Percentiles rank a stretch among this genome's conserved stretches.
Evolutionary conservation across 2,113 vertebrate genomes (phyloP).

Genomic region (Glaucomys volans): DNA sequence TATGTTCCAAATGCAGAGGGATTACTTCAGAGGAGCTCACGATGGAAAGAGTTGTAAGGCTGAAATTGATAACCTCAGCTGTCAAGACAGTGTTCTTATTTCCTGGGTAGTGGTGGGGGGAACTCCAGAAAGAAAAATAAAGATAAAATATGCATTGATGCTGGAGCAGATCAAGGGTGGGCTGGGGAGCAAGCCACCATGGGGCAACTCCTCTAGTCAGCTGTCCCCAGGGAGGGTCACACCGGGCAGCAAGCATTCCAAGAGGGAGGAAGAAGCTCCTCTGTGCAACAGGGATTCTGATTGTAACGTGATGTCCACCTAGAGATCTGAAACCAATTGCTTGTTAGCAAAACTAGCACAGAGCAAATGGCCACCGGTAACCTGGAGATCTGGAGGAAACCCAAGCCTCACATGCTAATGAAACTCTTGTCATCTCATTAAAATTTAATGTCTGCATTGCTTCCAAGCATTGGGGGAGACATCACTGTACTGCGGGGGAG

Average conservation of each 20-base stretch:
- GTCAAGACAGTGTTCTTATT: not conserved
- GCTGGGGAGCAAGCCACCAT: not conserved
- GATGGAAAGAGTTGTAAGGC: not conserved
- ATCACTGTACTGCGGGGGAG: not conserved
- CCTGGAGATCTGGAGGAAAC: constrained; percentile 31
- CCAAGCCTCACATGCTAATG: constrained; percentile 31
- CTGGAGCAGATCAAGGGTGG: not conserved
- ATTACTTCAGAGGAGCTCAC: not conserved
- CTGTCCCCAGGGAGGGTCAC: not conserved
- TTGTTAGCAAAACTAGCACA: constrained; percentile 61
- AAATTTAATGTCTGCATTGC: constrained; percentile 43
- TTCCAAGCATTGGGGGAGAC: not conserved
- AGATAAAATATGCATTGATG: not conserved
- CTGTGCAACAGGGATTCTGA: not conserved
- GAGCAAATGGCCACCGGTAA: constrained; percentile 22
- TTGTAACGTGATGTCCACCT: constrained; percentile 45
- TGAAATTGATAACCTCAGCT: not conserved
- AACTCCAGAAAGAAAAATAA: constrained; percentile 26
- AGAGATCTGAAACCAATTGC: constrained; percentile 64
- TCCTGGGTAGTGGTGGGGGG: not conserved
- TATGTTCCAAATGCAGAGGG: not conserved
- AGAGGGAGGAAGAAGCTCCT: not conserved
- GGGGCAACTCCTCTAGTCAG: not conserved
- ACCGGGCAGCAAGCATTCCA: fast-evolving
- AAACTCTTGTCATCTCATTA: constrained; percentile 68